Conservation (phyloP, 23 tunicate species). For the Ascidia mentula region DNA sequence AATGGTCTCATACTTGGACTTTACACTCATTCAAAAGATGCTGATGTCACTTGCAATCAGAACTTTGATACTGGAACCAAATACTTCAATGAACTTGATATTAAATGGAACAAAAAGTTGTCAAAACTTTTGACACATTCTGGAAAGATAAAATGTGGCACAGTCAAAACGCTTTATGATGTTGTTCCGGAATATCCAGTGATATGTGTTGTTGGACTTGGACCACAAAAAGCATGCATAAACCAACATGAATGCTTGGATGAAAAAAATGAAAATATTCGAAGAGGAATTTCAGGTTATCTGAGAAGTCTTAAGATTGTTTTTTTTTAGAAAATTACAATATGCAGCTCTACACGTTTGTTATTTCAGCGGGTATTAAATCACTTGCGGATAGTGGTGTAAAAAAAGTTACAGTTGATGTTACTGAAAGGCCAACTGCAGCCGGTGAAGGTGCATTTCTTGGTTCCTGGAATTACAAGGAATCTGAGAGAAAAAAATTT, state of each 20-base stretch:
- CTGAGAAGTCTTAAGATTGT: not conserved
- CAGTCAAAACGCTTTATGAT: slow-evolving; percentile 42
- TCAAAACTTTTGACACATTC: slow-evolving; percentile 10
- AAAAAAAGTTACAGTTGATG: slow-evolving; percentile 44
- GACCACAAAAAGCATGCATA: slow-evolving; percentile 16
- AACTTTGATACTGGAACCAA: slow-evolving; percentile 26
- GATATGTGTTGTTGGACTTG: slow-evolving; percentile 56
- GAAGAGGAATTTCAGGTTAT: slow-evolving; percentile 56
- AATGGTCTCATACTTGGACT: not conserved
- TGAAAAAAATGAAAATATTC: slow-evolving; percentile 58
- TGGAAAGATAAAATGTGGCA: slow-evolving; percentile 50
- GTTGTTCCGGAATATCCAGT: slow-evolving; percentile 14
- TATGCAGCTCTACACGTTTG: not conserved
- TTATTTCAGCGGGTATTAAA: slow-evolving; percentile 58
- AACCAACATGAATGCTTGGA: slow-evolving; percentile 35
- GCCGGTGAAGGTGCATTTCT: slow-evolving; percentile 84
- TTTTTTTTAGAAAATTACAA: not conserved
- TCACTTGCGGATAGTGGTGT: slow-evolving; percentile 21
- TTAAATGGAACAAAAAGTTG: slow-evolving; percentile 30
- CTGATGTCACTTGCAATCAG: too few relatives aligned
- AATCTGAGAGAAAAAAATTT: slow-evolving; percentile 64
- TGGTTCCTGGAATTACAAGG: slow-evolving; percentile 81
- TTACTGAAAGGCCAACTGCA: slow-evolving; percentile 38
- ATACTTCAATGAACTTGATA: slow-evolving; percentile 27
- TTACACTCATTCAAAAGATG: not conserved